phyloP scores from a whole-genome alignment of 2,797 vertebrate species.

The Smutsia gigantea region DNA sequence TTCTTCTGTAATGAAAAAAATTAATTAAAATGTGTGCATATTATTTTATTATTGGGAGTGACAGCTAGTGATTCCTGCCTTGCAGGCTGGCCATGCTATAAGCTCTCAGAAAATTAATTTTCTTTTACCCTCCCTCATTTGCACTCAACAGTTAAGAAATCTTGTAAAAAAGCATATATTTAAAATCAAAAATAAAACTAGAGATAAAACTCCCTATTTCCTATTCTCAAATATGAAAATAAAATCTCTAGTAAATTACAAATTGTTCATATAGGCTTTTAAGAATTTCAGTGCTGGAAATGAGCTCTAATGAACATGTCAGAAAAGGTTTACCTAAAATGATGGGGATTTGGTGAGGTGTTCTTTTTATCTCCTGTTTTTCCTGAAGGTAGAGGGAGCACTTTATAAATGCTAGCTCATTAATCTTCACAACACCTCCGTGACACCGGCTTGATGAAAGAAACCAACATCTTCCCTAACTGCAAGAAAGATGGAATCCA shows the following conservation, averaged over 20 bases:
- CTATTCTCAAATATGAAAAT: not conserved
- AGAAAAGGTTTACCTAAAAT: slow-evolving; percentile 36
- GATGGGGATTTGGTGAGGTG: not conserved
- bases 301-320: not conserved
- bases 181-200: slow-evolving; percentile 37
- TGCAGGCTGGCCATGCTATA: not conserved
- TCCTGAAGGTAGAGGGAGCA: not conserved
- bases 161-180: not conserved
- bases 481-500: not conserved
- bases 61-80: not conserved
- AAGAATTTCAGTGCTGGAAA: not conserved
- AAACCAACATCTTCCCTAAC: not conserved
- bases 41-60: not conserved
- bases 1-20: not conserved
- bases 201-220: not conserved
- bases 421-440: slow-evolving; percentile 14
- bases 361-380: slow-evolving; percentile 24
- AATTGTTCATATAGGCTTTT: not conserved
- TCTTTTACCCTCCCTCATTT: not conserved
- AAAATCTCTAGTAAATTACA: not conserved
- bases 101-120: not conserved
- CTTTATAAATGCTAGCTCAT: slow-evolving; percentile 34
- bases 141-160: not conserved
- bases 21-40: slow-evolving; percentile 4
- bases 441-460: not conserved